phyloP scores from a whole-genome alignment of 1,140 invertebrate genomes.

The Megathymus violae region DNA sequence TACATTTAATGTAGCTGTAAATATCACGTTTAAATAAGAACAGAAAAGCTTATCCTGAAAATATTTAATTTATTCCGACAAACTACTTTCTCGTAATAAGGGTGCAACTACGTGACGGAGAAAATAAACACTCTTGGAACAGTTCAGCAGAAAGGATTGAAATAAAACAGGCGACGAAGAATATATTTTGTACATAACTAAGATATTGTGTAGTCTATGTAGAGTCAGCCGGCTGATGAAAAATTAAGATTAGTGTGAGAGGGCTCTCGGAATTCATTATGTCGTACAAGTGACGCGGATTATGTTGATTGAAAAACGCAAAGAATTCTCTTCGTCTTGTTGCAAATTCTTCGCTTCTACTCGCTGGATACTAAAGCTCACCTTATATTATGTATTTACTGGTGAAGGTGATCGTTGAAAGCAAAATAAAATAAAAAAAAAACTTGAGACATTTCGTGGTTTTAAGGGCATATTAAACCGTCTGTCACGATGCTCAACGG shows the following conservation, averaged over 20 bases:
- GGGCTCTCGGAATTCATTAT: conserved; percentile 28
- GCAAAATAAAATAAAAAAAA: no score
- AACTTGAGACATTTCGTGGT: no score
- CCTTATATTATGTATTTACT: no score
- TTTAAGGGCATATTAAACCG: no score
- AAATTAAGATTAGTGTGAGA: conserved; percentile 33
- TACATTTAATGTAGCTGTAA: no score
- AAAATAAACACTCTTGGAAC: conserved; percentile 28
- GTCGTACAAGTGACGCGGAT: conserved; percentile 32
- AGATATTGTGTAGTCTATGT: conserved; percentile 13
- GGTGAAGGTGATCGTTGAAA: no score
- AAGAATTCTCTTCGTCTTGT: background rate
- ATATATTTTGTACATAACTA: conserved; percentile 21
- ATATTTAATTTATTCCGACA: conserved; percentile 27
- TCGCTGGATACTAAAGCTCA: no score
- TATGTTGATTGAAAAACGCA: conserved; percentile 7
- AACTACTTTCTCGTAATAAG: conserved; percentile 26
- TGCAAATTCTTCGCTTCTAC: no score
- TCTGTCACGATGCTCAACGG: no score
- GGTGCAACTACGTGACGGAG: conserved; percentile 29
- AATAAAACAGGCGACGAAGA: conserved; percentile 28
- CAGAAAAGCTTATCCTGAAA: conserved; percentile 15
- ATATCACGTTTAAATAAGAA: conserved; percentile 10
- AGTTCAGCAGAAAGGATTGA: conserved; percentile 21
- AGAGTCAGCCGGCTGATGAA: conserved; percentile 22